Conservation (phyloP, 2,113 vertebrate genomes). For the Pleuronectes platessa region DNA sequence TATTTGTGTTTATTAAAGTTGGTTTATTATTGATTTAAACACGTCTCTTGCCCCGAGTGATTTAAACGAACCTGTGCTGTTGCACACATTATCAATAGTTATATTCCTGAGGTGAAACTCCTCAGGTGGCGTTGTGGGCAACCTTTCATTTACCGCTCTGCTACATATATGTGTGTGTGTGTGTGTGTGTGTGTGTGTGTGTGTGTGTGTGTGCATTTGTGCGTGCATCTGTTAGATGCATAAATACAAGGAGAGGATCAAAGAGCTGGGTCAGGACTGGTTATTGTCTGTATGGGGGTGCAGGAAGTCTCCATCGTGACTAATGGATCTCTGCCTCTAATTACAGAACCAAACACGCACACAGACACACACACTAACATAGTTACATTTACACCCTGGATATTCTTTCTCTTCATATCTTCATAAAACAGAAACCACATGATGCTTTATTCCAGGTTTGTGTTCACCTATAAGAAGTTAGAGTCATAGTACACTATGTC, state of each 20-base stretch:
- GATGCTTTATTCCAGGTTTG: slow-evolving; percentile 15
- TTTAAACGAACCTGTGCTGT: no score
- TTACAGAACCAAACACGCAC: slow-evolving; percentile 43
- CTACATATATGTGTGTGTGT: background rate
- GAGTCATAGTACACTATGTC: background rate
- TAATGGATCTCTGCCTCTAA: slow-evolving; percentile 60
- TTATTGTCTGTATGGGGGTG: slow-evolving; percentile 61
- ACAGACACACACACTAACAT: slow-evolving; percentile 16
- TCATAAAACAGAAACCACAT: background rate
- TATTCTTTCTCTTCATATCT: background rate
- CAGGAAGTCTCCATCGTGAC: slow-evolving; percentile 65
- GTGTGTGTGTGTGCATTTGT: slow-evolving; percentile 21
- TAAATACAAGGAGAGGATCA: slow-evolving; percentile 52
- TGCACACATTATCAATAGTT: no score
- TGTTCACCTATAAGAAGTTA: background rate
- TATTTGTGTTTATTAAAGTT: no score
- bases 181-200: background rate
- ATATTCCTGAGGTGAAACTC: no score
- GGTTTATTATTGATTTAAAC: no score
- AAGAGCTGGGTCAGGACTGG: slow-evolving; percentile 57
- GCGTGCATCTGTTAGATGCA: slow-evolving; percentile 18
- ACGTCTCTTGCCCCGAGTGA: no score
- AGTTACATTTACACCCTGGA: background rate
- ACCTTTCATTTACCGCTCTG: no score
- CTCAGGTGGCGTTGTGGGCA: no score